Evolutionary conservation across 2,888 invertebrate species (phyloP), one percentile per base, ranked within the genome.

Genomic region (Carabus problematicus): DNA sequence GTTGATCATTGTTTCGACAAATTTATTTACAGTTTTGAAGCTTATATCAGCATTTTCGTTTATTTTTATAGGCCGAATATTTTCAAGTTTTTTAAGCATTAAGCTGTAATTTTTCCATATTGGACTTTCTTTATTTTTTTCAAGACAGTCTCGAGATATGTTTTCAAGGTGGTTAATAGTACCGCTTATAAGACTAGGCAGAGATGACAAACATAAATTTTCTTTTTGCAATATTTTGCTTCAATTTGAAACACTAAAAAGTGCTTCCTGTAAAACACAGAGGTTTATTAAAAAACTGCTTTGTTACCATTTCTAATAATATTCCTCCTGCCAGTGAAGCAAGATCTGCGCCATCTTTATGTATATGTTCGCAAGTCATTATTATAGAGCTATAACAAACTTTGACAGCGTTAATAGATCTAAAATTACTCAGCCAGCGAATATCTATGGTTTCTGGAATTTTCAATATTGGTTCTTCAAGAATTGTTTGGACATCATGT

Each of bases 391-490:
- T 7, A 45, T 45, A 45, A 45, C n/a, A 45, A 45, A 45, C 45
- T 45, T 45, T 45, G 7, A 45, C 45, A 2, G 45, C 45, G 45
- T 45, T 45, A 45, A 45, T 45, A 2, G 45, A 45, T 45, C 45
- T 45, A 45, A 45, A 45, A 45, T 45, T 45, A 45, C 45, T 45
- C 45, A 45, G 45, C 45, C 45, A 45, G 45, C 45, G 45, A 6
- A 45, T 45, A 45, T 45, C 45, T 45, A 45, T 45, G 14, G 29
- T 45, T 45, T 45, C 45, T 45, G 45, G 7, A 45, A 45, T 45
- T 45, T 45, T 45, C 45, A 45, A 45, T 45, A 45, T 45, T 45
- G 45, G 45, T 45, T 45, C 45, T 45, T 45, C 45, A 45, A 45
- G 45, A 45, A 45, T 45, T 3, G 45, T 45, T 45, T 45, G 45